Evolutionary conservation across 1,140 invertebrate genomes (phyloP), one percentile per base, ranked within the genome.

Genomic region (Hesperophylax magnus): DNA sequence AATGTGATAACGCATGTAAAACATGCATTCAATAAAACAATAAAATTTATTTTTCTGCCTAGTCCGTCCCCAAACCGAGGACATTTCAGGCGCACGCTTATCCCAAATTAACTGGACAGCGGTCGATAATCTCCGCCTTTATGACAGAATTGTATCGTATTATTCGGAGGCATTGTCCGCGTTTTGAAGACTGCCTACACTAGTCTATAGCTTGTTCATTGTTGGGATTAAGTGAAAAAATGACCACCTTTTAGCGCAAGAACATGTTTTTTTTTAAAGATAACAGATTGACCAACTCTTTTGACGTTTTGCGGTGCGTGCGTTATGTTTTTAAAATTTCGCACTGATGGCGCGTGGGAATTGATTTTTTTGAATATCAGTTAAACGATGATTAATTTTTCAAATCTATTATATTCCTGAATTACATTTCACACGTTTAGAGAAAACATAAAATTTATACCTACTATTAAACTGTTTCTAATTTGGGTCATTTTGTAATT

Each of bases 21-120:
- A n/a, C n/a, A n/a, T n/a, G n/a, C n/a, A n/a, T n/a, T n/a, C n/a
- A n/a, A n/a, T n/a, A n/a, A n/a, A n/a, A n/a, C n/a, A n/a, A n/a
- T n/a, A n/a, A n/a, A n/a, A n/a, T 2, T 5, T 2, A 2, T 27
- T 27, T 27, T 27, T 34, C 3, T 34, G 8, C 3, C 39, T 47
- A 47, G 39, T 47, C 39, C 39, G 39, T 47, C 11, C 39, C 39
- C 2, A 11, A 2, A 14, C 9, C 11, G 0, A 14, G 39, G 11
- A 47, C 39, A 47, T 61, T 76, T 24, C 34, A 39, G 31, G 39
- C 24, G n/a, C 24, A 76, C 47, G 72, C 72, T 60, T 76, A 74
- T 60, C 56, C 72, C 11, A 60, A 76, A 76, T 76, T 76, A 76
- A 76, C 72, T 60, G 72, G 72, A 76, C 72, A 76, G 58, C 72